Evolutionary conservation across 2,113 vertebrate species (phyloP).

Genomic region (Mionectes macconnelli): DNA sequence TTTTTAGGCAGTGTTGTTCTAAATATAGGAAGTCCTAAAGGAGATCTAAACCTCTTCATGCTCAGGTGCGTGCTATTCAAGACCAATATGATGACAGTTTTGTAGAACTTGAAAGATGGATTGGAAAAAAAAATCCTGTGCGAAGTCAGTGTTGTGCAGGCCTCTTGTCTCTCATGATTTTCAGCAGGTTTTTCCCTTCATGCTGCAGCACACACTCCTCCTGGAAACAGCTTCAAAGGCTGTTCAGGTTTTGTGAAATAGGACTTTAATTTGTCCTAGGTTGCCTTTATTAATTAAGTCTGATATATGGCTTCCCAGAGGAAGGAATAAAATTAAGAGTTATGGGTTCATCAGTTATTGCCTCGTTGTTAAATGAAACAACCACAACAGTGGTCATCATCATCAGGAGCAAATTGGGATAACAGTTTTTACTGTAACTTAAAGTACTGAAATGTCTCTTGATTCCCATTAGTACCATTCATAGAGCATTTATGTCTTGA

Average conservation of each 20-base stretch:
- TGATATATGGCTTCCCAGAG: not conserved
- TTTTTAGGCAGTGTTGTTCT: not conserved
- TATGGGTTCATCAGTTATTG: not conserved
- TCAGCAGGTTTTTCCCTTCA: not conserved
- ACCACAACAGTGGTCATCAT: accelerated
- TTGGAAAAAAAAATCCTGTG: not conserved
- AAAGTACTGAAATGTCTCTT: not conserved
- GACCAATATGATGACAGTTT: not conserved
- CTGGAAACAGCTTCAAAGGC: no score
- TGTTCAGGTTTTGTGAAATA: not conserved
- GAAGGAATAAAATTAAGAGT: not conserved
- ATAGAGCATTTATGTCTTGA: not conserved
- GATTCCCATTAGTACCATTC: not conserved
- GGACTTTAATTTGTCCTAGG: not conserved
- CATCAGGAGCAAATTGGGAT: not conserved
- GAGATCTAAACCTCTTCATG: not conserved
- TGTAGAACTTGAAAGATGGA: not conserved
- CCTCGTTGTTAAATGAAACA: not conserved
- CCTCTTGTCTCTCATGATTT: not conserved
- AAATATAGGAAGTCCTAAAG: not conserved
- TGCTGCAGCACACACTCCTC: no score
- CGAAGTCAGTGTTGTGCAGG: not conserved
- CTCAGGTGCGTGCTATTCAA: not conserved
- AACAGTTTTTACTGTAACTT: not conserved
- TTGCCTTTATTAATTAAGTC: not conserved